Conservation (phyloP, 2,797 vertebrate species). For the Odontamblyopus rebecca region DNA sequence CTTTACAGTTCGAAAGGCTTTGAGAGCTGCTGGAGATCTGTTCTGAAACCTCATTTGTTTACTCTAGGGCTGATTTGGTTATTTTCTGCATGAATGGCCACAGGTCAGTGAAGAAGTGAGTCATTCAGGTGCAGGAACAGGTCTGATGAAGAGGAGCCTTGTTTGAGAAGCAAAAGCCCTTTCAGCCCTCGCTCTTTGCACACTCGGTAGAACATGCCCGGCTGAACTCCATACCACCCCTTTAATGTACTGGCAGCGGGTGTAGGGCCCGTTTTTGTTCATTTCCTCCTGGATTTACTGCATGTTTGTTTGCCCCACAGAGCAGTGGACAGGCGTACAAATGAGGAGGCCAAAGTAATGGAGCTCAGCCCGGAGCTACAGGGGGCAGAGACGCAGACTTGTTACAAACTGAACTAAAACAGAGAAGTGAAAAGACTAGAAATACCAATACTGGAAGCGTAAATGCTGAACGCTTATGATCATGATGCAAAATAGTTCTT, state of each 20-base stretch:
- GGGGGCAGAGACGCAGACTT: constrained; percentile 43
- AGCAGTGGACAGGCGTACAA: constrained; percentile 23
- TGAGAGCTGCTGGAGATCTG: neutral
- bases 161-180: constrained; percentile 4
- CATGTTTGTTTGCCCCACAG: neutral
- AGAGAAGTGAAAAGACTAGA: constrained; percentile 16
- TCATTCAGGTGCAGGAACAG: constrained; percentile 41
- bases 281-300: constrained; percentile 1
- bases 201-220: too few species aligned
- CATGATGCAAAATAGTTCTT: too few species aligned
- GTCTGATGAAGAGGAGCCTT: constrained; percentile 38
- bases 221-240: neutral
- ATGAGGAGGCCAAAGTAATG: constrained; percentile 28
- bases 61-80: constrained; percentile 41
- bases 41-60: constrained; percentile 36
- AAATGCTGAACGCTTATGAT: too few species aligned
- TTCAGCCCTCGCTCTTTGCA: neutral
- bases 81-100: constrained; percentile 49
- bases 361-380: constrained; percentile 33
- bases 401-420: neutral
- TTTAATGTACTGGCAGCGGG: neutral
- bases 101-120: constrained; percentile 46
- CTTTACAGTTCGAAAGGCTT: neutral
- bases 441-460: constrained; percentile 17
- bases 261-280: neutral